Evolutionary conservation across 2,797 vertebrate species (phyloP), one percentile per base, ranked within the genome.

Genomic region (Oryzias sinensis): DNA sequence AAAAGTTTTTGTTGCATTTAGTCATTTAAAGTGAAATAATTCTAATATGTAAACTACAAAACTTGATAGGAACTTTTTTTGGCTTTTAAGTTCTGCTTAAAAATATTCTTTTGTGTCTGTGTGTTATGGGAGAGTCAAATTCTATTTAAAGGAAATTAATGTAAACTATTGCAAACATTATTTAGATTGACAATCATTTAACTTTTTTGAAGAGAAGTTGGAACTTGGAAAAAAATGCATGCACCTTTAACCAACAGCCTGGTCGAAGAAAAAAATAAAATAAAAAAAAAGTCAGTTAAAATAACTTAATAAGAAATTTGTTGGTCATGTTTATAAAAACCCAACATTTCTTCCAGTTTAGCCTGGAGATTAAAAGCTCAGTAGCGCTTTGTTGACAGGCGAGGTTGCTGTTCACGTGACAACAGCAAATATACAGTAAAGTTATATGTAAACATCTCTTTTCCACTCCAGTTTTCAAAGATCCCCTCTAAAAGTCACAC

Each of bases 391-490:
- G n/a, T n/a, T n/a, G n/a, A n/a, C n/a, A 14, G 22, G 20, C 13
- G 9, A 61, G 49, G 61, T 49, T 13, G 18, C 50, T 43, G 50
- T 24, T 29, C 27, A 58, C 59, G 49, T 7, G 6, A 37, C 61
- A 68, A 74, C 59, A 68, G 54, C 69, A 33, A 33, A 79, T 66
- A 65, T 58, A 84, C 56, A 74, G 74, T 50, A n/a, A n/a, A n/a
- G 68, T 72, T 69, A 74, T 67, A 68, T 85, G 88, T 87, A 88
- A 89, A 88, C 86, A 83, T 73, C 72, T 71, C 76, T 67, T 70
- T 59, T 59, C 62, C 72, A 68, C 67, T 80, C 80, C 77, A 71
- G 77, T 85, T 79, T 72, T 56, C 60, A 68, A 81, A 56, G 22
- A 7, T 16, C 13, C 17, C 22, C 44, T 3, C 9, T 9, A 40